These are phyloP conservation scores for Ophion ellenae DNA, from an alignment of 2,888 invertebrate species.

Conservation along the genomic window DNA sequence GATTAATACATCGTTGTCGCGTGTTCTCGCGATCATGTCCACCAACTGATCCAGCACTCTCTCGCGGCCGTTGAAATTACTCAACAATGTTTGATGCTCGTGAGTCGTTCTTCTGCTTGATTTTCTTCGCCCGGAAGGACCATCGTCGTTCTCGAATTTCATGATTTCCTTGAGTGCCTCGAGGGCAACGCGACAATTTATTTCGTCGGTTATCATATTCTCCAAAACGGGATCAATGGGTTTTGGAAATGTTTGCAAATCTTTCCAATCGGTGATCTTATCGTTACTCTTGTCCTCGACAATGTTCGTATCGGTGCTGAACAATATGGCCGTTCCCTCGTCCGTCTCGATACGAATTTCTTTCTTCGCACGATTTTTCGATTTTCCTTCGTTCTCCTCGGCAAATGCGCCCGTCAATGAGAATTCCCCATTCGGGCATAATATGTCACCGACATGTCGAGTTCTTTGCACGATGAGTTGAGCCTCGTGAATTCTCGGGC, in stretches of 20 bases:
- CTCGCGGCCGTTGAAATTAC: slow-evolving; percentile 69
- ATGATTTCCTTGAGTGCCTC: slow-evolving; percentile 84
- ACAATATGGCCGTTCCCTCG: slow-evolving; percentile 76
- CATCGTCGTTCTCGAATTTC: slow-evolving; percentile 82
- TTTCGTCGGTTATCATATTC: slow-evolving; percentile 83
- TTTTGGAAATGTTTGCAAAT: slow-evolving; percentile 71
- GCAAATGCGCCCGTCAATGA: background rate
- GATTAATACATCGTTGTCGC: slow-evolving; percentile 82
- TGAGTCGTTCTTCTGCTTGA: background rate
- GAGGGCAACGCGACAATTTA: slow-evolving; percentile 83
- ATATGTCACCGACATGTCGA: slow-evolving; percentile 82
- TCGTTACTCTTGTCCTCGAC: slow-evolving; percentile 72
- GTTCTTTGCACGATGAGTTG: slow-evolving; percentile 86
- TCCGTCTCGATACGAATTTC: slow-evolving; percentile 74
- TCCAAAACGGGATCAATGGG: slow-evolving; percentile 83
- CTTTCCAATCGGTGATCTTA: slow-evolving; percentile 78
- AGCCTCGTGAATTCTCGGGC: slow-evolving; percentile 88
- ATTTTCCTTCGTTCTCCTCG: background rate
- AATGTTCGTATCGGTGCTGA: slow-evolving; percentile 69
- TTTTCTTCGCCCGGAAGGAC: background rate
- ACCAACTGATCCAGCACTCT: slow-evolving; percentile 84
- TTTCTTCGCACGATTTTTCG: background rate
- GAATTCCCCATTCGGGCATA: slow-evolving; percentile 23
- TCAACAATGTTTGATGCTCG: slow-evolving; percentile 15
- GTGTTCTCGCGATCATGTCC: slow-evolving; percentile 83